A percentile compares a stretch with the other conserved stretches of the same genome.
Conservation (phyloP, 2,888 invertebrate genomes). For the Erebia aethiops region DNA sequence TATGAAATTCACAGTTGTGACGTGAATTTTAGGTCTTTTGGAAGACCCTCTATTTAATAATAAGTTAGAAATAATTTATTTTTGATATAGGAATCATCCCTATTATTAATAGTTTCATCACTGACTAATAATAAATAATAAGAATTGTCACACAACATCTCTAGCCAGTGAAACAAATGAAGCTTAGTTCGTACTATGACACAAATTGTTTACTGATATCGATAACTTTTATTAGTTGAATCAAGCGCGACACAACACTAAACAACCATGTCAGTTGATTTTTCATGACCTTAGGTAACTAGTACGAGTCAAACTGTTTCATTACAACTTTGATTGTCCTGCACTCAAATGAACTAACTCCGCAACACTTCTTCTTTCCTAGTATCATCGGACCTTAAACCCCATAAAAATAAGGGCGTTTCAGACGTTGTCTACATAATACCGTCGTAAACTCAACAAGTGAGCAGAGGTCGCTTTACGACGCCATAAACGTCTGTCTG, state of each 20-base stretch:
- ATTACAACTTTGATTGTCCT: slow-evolving; percentile 24
- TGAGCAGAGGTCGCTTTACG: slow-evolving; percentile 75
- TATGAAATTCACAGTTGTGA: too few relatives aligned
- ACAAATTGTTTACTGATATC: neutral
- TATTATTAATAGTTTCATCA: neutral
- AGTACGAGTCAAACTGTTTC: slow-evolving; percentile 22
- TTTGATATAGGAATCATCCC: too few relatives aligned
- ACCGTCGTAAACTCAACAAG: slow-evolving; percentile 71
- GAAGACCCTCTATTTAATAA: too few relatives aligned
- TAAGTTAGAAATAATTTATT: too few relatives aligned
- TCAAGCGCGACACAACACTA: neutral
- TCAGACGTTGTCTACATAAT: slow-evolving; percentile 46
- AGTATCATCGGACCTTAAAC: slow-evolving; percentile 35
- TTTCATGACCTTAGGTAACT: slow-evolving; percentile 8
- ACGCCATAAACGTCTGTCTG: slow-evolving; percentile 68
- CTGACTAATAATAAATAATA: neutral
- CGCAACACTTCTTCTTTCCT: slow-evolving; percentile 25
- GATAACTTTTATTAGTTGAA: neutral
- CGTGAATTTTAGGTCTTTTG: too few relatives aligned
- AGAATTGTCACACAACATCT: too few relatives aligned
- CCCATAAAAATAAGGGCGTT: slow-evolving; percentile 46
- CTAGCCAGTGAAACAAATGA: too few relatives aligned
- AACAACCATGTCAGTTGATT: neutral
- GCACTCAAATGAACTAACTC: slow-evolving; percentile 30
- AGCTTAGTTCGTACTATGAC: too few relatives aligned